Base-by-base conservation (phyloP, 2,797 vertebrate genomes). In the Cheirogaleus major region DNA sequence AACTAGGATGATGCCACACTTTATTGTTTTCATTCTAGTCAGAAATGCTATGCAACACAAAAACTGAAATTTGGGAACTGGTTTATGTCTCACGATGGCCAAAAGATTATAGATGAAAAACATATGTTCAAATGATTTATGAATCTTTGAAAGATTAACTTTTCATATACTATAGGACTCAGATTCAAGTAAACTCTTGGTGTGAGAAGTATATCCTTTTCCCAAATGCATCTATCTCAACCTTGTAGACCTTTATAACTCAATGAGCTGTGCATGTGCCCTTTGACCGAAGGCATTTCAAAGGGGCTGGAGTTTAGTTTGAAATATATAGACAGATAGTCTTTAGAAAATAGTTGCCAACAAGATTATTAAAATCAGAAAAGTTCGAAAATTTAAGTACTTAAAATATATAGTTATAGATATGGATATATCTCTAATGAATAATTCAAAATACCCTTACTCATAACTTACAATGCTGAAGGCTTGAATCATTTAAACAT, bases 81-180 rank as follows among this genome's bases (percentile, higher is more conserved):
- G 35, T 43, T 61, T 75, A 73, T 48, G 15, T 63, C 41, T 91
- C 38, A 85, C 59, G 10, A 89, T 72, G 4, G 15, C 25, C 38
- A 89, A 84, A 85, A 95, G 38, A 99, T 81, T 89, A 93, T 65
- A 82, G 57, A 5, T 70, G 41, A 35, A 69, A 93, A 61, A 55
- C 32, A 20, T 15, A 99, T 99, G 22, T 81, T 70, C 38, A 76
- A 89, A 81, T 50, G 13, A 35, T 79, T 91, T 93, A 57, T 80
- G 65, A 67, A 30, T 84, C 27, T 80, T 84, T 85, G 57, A 93
- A 93, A 80, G 30, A 84, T 45, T 35, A 88, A 52, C n/a, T 67
- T 96, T 88, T 96, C 32, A 48, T 43, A 73, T 67, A 17, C 32
- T 38, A 23, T 14, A 55, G 45, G 38, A 63, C 63, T 84, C 52